Evolutionary conservation across 2,888 invertebrate genomes (phyloP).

Genomic region (Troides aeacus): DNA sequence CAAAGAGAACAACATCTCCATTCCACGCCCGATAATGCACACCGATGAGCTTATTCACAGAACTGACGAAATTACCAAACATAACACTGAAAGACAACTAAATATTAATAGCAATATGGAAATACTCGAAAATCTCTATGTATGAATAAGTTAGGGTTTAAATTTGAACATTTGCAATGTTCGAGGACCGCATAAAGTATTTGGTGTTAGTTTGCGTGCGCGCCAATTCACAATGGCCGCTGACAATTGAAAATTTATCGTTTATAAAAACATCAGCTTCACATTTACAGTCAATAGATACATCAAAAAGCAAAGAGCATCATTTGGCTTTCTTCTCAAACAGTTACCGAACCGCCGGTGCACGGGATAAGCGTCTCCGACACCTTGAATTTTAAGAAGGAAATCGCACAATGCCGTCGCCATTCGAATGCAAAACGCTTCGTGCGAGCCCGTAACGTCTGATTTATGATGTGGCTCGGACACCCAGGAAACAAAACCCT

Average conservation of each 20-base stretch:
- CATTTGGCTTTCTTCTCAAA: constrained; percentile 48
- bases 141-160: background rate
- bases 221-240: constrained; percentile 55
- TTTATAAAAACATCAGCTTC: constrained; percentile 68
- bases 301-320: constrained; percentile 63
- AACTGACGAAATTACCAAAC: constrained; percentile 44
- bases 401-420: constrained; percentile 34
- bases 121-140: background rate
- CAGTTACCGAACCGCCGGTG: background rate
- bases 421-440: constrained; percentile 39
- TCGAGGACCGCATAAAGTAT: constrained; percentile 21
- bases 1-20: constrained; percentile 38
- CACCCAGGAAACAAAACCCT: constrained; percentile 72
- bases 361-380: constrained; percentile 26
- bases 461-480: constrained; percentile 77
- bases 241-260: constrained; percentile 68
- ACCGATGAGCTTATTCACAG: constrained; percentile 49
- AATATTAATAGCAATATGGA: background rate
- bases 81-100: constrained; percentile 15
- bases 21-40: constrained; percentile 43
- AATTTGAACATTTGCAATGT: constrained; percentile 12
- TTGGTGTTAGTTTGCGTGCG: constrained; percentile 42
- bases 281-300: constrained; percentile 60
- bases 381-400: constrained; percentile 36
- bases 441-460: constrained; percentile 53